Conservation (phyloP, 1,140 invertebrate species). For the Nixonia krombeini region DNA sequence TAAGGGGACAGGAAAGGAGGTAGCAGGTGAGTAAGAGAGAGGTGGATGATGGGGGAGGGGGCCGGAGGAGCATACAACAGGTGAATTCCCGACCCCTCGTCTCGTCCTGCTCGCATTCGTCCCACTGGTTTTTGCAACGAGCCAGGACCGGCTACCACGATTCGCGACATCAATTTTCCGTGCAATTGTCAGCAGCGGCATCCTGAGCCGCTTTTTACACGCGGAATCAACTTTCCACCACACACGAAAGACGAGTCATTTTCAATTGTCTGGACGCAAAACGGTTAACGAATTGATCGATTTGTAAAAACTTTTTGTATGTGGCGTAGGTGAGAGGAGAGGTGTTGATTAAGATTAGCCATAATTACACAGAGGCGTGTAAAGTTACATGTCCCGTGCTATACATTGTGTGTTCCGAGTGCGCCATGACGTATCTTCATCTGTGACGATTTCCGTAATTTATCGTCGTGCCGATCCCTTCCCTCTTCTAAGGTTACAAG, state of each 20-base stretch:
- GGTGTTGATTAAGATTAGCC: too few relatives aligned
- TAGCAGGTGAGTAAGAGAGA: too few relatives aligned
- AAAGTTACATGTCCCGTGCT: constrained; percentile 12
- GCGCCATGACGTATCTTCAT: constrained; percentile 43
- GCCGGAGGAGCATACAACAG: constrained; percentile 48
- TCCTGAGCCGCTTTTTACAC: constrained; percentile 38
- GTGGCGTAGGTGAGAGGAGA: too few relatives aligned
- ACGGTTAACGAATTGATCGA: too few relatives aligned
- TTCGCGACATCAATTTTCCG: constrained; percentile 49
- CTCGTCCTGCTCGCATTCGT: constrained; percentile 50
- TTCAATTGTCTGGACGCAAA: too few relatives aligned
- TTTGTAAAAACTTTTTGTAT: too few relatives aligned
- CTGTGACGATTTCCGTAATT: constrained; percentile 31
- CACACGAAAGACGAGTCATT: too few relatives aligned
- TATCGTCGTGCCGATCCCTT: constrained; percentile 17
- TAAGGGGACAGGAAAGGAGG: too few relatives aligned
- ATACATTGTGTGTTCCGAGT: constrained; percentile 12
- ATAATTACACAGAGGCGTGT: constrained; percentile 8
- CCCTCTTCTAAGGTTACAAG: constrained; percentile 22
- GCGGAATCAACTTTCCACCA: not conserved
- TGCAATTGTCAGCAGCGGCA: constrained; percentile 43
- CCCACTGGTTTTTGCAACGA: constrained; percentile 47
- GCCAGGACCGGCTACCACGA: constrained; percentile 32
- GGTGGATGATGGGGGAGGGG: too few relatives aligned
- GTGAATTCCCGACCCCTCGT: constrained; percentile 50